A percentile compares a stretch with the other conserved stretches of the same genome.
These are phyloP conservation scores for Monomorium pharaonis DNA, from an alignment of 1,140 invertebrate species.

Conservation along the genomic window DNA sequence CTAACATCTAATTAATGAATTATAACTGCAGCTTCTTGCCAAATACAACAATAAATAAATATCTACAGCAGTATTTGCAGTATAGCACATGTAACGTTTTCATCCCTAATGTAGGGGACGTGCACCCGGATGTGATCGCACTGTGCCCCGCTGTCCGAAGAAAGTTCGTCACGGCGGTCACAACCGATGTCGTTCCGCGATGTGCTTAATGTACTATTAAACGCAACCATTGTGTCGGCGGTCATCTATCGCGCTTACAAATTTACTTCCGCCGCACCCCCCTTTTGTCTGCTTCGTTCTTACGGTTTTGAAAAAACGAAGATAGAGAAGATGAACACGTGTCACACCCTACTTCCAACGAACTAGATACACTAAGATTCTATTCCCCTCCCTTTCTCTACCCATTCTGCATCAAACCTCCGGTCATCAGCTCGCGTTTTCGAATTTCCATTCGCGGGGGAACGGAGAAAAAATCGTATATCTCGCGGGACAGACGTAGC, in stretches of 20 bases:
- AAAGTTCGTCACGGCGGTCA: conserved; percentile 70
- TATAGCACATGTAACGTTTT: conserved; percentile 13
- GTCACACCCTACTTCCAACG: conserved; percentile 55
- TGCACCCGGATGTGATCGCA: conserved; percentile 23
- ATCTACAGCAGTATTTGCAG: neutral
- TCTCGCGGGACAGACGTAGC: conserved; percentile 8
- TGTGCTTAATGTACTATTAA: conserved; percentile 82
- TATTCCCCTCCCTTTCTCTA: conserved; percentile 10
- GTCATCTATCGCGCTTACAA: conserved; percentile 77
- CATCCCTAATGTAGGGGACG: conserved; percentile 12
- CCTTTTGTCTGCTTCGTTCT: conserved; percentile 31
- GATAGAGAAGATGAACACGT: conserved; percentile 67
- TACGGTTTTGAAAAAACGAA: conserved; percentile 1
- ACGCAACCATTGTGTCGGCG: conserved; percentile 77
- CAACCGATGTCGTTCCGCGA: conserved; percentile 48
- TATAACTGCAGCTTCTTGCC: neutral
- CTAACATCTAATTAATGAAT: neutral
- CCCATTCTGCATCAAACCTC: neutral
- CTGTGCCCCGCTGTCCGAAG: conserved; percentile 43
- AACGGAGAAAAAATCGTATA: conserved; percentile 33
- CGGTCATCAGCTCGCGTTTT: conserved; percentile 54
- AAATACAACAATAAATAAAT: conserved; percentile 1
- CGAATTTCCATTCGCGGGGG: conserved; percentile 30
- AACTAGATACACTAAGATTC: conserved; percentile 71
- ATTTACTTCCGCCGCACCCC: conserved; percentile 75